A percentile compares a stretch with the other conserved stretches of the same genome.
Conservation (phyloP, 2,888 invertebrate genomes). For the Standfussiana lucernea region DNA sequence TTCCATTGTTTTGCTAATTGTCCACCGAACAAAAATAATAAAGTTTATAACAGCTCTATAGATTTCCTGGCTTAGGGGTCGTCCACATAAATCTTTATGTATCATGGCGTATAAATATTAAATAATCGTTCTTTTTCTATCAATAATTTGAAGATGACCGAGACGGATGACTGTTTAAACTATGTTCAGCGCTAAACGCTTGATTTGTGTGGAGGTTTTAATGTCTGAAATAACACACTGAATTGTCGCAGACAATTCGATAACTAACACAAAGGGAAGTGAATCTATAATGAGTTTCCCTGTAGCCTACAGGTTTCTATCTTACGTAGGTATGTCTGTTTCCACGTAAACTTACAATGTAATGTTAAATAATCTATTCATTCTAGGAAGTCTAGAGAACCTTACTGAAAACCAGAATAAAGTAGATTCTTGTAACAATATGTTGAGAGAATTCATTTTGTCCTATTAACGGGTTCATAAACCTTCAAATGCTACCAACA, state of each 20-base stretch:
- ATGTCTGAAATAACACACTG: background rate
- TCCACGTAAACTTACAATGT: constrained; percentile 4
- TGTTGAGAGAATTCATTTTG: background rate
- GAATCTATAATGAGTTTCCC: constrained; percentile 52
- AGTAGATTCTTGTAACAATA: background rate
- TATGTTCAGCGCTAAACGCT: background rate
- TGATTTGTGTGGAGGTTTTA: background rate
- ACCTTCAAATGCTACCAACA: background rate
- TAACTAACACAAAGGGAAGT: constrained; percentile 49
- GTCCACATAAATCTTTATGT: background rate
- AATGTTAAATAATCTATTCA: constrained; percentile 29
- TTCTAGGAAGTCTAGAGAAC: constrained; percentile 11
- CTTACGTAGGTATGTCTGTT: constrained; percentile 6
- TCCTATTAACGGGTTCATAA: background rate
- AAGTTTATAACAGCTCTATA: constrained; percentile 48
- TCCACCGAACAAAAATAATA: constrained; percentile 54
- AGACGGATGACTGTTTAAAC: background rate
- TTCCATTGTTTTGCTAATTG: constrained; percentile 65
- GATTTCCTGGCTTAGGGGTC: constrained; percentile 19
- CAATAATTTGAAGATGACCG: background rate
- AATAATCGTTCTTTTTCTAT: background rate
- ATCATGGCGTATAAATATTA: background rate
- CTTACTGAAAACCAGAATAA: constrained; percentile 7
- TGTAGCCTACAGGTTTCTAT: constrained; percentile 17
- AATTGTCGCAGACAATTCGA: constrained; percentile 19